phyloP scores from a whole-genome alignment of 2,113 vertebrate genomes.

The Monarcha castaneiventris region DNA sequence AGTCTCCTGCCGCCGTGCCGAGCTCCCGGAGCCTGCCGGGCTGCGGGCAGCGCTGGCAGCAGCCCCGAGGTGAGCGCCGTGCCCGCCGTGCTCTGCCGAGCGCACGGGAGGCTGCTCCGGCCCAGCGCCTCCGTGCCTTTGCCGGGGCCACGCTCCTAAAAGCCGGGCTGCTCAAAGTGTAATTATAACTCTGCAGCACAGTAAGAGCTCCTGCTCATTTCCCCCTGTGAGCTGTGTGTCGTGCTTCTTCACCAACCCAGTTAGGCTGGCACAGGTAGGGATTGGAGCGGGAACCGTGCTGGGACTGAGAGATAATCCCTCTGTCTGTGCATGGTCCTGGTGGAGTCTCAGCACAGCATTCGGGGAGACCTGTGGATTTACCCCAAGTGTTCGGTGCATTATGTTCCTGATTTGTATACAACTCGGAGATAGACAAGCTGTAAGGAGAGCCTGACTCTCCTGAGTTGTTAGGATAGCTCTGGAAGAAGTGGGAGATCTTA shows the following conservation, averaged over 20 bases:
- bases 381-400: neutral
- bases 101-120: neutral
- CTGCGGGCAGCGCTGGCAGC: neutral
- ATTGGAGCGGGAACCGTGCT: accelerated
- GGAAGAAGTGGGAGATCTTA: neutral
- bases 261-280: neutral
- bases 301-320: neutral
- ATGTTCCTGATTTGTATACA: neutral
- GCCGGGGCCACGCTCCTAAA: neutral
- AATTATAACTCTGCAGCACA: neutral
- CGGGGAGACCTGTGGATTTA: neutral
- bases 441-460: neutral
- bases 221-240: accelerated
- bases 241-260: neutral
- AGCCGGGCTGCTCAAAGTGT: neutral
- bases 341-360: neutral
- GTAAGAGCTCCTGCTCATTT: neutral
- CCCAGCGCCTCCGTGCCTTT: neutral
- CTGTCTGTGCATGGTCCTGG: neutral
- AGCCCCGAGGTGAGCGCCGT: neutral
- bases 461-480: neutral
- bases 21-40: neutral
- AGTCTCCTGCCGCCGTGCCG: accelerated
- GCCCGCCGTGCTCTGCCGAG: neutral
- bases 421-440: neutral